These are phyloP conservation scores for Mythimna ferrago DNA, from an alignment of 2,888 invertebrate genomes.

Conservation along the genomic window DNA sequence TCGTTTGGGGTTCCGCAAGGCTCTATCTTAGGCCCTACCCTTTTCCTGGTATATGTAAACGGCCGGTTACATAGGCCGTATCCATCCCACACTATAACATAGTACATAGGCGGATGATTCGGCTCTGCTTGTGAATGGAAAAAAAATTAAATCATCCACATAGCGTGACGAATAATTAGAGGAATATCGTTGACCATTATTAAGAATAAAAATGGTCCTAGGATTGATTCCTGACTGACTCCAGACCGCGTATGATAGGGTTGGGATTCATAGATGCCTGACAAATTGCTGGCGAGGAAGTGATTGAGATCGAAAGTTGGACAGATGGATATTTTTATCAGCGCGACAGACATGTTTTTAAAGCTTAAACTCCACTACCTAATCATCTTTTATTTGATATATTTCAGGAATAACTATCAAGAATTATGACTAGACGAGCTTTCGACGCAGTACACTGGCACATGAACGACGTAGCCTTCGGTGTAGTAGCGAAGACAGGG, in stretches of 20 bases:
- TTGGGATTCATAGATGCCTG: neutral
- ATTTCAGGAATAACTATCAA: constrained; percentile 24
- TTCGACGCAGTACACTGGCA: constrained; percentile 72
- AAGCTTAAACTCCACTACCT: neutral
- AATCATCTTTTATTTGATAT: neutral
- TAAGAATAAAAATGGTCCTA: neutral
- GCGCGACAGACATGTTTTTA: no score
- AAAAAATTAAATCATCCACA: no score
- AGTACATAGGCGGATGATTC: no score
- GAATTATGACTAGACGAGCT: constrained; percentile 26
- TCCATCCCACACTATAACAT: no score
- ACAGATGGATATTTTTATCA: no score
- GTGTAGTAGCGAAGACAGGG: constrained; percentile 75
- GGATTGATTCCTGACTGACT: neutral
- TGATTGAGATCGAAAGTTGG: no score
- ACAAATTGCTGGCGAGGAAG: neutral
- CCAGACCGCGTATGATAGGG: neutral
- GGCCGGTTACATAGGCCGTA: no score
- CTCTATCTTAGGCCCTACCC: no score
- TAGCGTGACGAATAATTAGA: neutral
- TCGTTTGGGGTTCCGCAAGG: no score
- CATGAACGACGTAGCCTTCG: constrained; percentile 71
- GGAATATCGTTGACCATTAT: neutral
- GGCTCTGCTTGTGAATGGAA: no score
- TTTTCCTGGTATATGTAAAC: no score